phyloP scores from a whole-genome alignment of 2,797 vertebrate genomes.

The Peromyscus nudipes region DNA sequence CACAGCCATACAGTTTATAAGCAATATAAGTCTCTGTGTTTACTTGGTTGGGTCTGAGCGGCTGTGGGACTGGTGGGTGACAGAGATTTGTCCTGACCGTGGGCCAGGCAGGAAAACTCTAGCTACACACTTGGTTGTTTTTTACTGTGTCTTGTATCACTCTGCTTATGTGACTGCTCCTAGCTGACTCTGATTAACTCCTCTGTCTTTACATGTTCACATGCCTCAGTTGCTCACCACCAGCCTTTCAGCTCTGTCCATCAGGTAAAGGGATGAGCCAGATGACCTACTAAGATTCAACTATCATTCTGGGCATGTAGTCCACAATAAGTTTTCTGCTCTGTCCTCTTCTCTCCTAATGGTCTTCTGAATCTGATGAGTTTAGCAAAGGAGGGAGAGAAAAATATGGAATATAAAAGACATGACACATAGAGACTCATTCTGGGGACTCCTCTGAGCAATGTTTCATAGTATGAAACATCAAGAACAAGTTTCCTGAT shows the following conservation, averaged over 20 bases:
- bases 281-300: neutral
- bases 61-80: too few relatives aligned
- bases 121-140: neutral
- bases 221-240: neutral
- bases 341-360: neutral
- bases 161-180: too few relatives aligned
- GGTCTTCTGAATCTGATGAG: neutral
- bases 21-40: too few relatives aligned
- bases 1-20: too few relatives aligned
- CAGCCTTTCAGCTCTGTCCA: neutral
- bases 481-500: too few relatives aligned
- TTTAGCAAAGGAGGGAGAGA: neutral
- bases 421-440: neutral
- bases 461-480: neutral
- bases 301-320: neutral
- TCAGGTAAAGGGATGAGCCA: neutral
- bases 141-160: neutral
- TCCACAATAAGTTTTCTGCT: neutral
- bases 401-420: neutral
- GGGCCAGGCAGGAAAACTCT: too few relatives aligned
- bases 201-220: neutral
- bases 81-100: too few relatives aligned
- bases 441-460: neutral
- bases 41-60: too few relatives aligned
- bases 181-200: neutral